phyloP scores from a whole-genome alignment of 2,113 vertebrate genomes.

The Pelusios castaneus region DNA sequence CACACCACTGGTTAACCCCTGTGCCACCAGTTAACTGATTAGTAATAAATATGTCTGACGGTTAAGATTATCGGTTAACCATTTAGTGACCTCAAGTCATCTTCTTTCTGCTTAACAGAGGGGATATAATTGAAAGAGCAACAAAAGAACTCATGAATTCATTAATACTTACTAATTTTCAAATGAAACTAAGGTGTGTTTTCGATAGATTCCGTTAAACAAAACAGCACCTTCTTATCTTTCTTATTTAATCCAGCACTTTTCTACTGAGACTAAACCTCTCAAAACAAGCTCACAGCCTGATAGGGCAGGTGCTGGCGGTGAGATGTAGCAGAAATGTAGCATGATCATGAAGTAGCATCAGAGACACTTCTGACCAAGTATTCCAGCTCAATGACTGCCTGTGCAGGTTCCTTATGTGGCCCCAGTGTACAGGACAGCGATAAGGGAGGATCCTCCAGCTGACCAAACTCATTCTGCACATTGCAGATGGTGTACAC shows the following conservation, averaged over 20 bases:
- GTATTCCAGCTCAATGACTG: neutral
- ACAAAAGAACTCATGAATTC: neutral
- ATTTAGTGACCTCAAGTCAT: too few species aligned
- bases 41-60: too few species aligned
- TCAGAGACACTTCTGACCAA: neutral
- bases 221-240: neutral
- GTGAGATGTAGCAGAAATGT: neutral
- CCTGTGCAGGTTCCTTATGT: neutral
- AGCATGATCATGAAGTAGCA: fast-evolving
- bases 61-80: too few species aligned
- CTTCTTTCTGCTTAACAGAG: too few species aligned
- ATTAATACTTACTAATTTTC: neutral
- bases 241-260: neutral
- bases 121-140: too few species aligned
- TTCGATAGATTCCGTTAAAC: neutral
- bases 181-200: neutral
- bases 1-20: too few species aligned
- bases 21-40: too few species aligned
- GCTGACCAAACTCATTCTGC: neutral
- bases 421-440: neutral
- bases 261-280: neutral
- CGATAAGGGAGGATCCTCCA: neutral
- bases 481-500: neutral
- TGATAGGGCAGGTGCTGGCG: neutral
- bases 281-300: neutral